phyloP scores from a whole-genome alignment of 2,888 invertebrate genomes.

The Lasioglossum pauxillum region DNA sequence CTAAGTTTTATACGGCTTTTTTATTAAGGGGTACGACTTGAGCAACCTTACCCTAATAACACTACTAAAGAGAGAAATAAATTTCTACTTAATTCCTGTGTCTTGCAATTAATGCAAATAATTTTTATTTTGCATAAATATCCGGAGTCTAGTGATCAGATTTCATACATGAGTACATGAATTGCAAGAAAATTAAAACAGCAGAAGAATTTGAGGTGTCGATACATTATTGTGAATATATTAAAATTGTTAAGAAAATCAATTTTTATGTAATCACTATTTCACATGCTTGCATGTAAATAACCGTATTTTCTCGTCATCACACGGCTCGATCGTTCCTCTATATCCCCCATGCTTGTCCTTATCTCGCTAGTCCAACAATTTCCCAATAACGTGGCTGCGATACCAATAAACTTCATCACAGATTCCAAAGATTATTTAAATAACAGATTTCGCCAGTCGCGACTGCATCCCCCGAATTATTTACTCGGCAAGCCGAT shows the following conservation, averaged over 20 bases:
- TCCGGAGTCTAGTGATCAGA: no score
- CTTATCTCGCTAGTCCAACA: background rate
- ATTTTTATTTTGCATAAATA: no score
- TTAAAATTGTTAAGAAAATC: background rate
- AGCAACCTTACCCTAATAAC: no score
- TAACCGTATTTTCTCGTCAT: background rate
- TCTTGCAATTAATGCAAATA: no score
- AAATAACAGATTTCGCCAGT: conserved; percentile 26
- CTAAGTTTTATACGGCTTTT: no score
- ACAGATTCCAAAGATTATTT: conserved; percentile 16
- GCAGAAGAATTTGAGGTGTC: background rate
- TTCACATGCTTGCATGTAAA: background rate
- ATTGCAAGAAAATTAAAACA: background rate
- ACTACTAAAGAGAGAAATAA: no score
- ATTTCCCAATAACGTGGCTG: background rate
- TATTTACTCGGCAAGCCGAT: conserved; percentile 27
- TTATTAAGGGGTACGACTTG: no score
- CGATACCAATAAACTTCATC: background rate
- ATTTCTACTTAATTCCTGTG: no score
- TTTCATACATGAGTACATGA: background rate
- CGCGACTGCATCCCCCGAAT: conserved; percentile 26
- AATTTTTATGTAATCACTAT: background rate
- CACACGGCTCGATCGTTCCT: background rate
- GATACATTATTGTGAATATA: background rate
- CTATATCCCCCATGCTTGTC: background rate